Evolutionary conservation across 1,140 invertebrate species (phyloP).

Genomic region (Proales similis): DNA sequence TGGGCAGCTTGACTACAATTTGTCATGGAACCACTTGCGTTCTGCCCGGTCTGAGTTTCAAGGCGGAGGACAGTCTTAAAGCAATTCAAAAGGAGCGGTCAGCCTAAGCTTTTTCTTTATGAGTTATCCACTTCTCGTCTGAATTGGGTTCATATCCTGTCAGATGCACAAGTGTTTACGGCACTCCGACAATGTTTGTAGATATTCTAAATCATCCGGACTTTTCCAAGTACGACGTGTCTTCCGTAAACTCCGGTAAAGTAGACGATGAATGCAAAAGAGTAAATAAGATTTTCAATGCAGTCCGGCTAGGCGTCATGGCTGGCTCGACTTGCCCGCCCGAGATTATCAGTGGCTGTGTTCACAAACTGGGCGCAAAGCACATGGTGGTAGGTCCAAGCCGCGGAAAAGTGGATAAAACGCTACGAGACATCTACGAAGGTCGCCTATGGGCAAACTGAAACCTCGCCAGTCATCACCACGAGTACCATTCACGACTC

Average conservation of each 20-base stretch:
- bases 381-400: constrained; percentile 1
- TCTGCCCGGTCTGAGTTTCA: constrained; percentile 4
- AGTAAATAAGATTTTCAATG: constrained; percentile 50
- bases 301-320: constrained; percentile 43
- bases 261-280: no score
- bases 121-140: constrained; percentile 50
- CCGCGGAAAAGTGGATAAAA: not conserved
- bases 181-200: constrained; percentile 94
- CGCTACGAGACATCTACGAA: not conserved
- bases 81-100: constrained; percentile 55
- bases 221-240: constrained; percentile 49
- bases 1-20: constrained; percentile 61
- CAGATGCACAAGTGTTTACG: constrained; percentile 48
- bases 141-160: not conserved
- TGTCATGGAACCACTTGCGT: constrained; percentile 51
- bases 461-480: constrained; percentile 20
- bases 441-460: constrained; percentile 27
- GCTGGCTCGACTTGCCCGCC: constrained; percentile 11
- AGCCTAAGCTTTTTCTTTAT: constrained; percentile 64
- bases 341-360: constrained; percentile 10
- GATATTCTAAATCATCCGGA: constrained; percentile 62
- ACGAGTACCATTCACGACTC: not conserved
- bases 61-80: constrained; percentile 6
- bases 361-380: constrained; percentile 12
- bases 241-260: constrained; percentile 43